These are phyloP conservation scores for Zalophus californianus DNA, from an alignment of 2,797 vertebrate genomes.

Conservation along the genomic window DNA sequence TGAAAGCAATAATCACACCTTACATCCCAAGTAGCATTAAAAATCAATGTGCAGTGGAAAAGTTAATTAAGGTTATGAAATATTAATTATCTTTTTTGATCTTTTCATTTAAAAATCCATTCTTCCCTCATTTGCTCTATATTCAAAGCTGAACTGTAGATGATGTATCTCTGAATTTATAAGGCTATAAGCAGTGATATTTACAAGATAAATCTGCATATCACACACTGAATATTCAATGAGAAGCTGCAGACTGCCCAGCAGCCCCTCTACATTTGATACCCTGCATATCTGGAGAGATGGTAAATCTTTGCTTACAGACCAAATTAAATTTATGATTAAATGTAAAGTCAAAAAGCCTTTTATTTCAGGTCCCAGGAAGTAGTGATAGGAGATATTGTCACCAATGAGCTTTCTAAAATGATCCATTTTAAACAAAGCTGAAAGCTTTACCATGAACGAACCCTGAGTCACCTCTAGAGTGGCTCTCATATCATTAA, in stretches of 20 bases:
- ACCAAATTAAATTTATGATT: slow-evolving; percentile 59
- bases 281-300: slow-evolving; percentile 2
- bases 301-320: slow-evolving; percentile 54
- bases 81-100: slow-evolving; percentile 76
- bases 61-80: slow-evolving; percentile 83
- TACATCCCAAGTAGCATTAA: slow-evolving; percentile 69
- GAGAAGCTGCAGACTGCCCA: not conserved
- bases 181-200: slow-evolving; percentile 63
- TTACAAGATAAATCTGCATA: slow-evolving; percentile 73
- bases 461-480: not conserved
- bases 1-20: slow-evolving; percentile 76
- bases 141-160: slow-evolving; percentile 57
- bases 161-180: slow-evolving; percentile 61
- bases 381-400: not conserved
- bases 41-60: slow-evolving; percentile 77
- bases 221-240: slow-evolving; percentile 45
- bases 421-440: not conserved
- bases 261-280: slow-evolving; percentile 58
- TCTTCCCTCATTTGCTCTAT: not conserved
- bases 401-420: slow-evolving; percentile 24
- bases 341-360: slow-evolving; percentile 53
- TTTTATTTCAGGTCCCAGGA: slow-evolving; percentile 20
- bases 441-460: not conserved
- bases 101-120: slow-evolving; percentile 72
- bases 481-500: not conserved